These are phyloP conservation scores for Microtus montanus DNA, from an alignment of 2,113 vertebrate genomes.

Conservation along the genomic window DNA sequence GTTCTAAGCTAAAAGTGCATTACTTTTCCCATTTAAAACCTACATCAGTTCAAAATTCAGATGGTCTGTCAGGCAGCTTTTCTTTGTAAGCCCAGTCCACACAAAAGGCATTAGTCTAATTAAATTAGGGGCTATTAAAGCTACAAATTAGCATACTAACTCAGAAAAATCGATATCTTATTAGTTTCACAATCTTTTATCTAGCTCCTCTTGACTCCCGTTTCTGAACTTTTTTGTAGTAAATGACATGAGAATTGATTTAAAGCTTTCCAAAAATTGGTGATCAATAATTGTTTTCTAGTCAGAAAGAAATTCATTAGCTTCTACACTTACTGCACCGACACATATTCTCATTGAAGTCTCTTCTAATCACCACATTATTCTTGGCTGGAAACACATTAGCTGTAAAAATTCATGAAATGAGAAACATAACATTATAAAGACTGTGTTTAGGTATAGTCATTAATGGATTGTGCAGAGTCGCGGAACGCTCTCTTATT, in stretches of 20 bases:
- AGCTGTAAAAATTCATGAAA: constrained; percentile 87
- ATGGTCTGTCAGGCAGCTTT: constrained; percentile 64
- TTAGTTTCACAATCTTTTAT: constrained; percentile 84
- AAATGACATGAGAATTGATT: constrained; percentile 83
- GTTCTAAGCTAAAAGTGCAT: neutral
- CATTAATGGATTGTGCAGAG: constrained; percentile 85
- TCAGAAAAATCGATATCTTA: constrained; percentile 82
- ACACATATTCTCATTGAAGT: constrained; percentile 78
- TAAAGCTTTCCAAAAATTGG: constrained; percentile 80
- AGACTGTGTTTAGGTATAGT: constrained; percentile 84
- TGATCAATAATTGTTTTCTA: constrained; percentile 85
- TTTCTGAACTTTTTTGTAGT: constrained; percentile 78
- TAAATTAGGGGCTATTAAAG: constrained; percentile 82
- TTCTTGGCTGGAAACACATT: constrained; percentile 85
- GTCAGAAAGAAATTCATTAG: constrained; percentile 83
- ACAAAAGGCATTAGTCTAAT: constrained; percentile 79
- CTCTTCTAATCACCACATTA: constrained; percentile 84
- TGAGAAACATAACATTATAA: constrained; percentile 83
- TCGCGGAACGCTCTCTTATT: constrained; percentile 78
- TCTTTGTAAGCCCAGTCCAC: constrained; percentile 58
- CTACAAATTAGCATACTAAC: constrained; percentile 81
- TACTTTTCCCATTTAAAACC: constrained; percentile 1
- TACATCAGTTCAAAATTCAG: constrained; percentile 49
- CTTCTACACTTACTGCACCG: constrained; percentile 78
- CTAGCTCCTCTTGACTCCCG: constrained; percentile 79